phyloP scores from a whole-genome alignment of 2,113 vertebrate genomes.

The Indri indri region DNA sequence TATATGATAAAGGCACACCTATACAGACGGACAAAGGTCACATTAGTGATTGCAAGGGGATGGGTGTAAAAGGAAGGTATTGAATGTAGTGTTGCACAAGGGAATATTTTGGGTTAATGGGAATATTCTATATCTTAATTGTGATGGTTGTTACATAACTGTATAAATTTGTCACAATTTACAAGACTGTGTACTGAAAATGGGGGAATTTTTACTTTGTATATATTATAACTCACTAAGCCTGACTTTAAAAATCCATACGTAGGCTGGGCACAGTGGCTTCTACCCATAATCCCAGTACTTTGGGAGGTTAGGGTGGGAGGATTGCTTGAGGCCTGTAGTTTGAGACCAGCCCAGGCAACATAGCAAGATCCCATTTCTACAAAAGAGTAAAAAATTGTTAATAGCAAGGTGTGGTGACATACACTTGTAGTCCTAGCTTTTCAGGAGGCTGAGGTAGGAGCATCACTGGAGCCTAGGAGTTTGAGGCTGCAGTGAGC shows the following conservation, averaged over 20 bases:
- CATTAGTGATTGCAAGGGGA: not conserved
- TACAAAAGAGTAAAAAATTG: too few species aligned
- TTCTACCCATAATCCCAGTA: too few species aligned
- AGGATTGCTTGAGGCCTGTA: too few species aligned
- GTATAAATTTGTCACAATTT: not conserved
- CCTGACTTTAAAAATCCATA: not conserved
- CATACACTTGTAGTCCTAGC: too few species aligned
- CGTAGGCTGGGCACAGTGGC: too few species aligned
- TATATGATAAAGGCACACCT: not conserved
- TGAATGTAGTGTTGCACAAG: not conserved
- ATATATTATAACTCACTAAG: not conserved
- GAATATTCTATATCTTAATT: not conserved
- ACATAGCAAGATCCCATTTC: too few species aligned
- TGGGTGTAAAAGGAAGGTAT: not conserved
- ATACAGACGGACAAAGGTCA: not conserved
- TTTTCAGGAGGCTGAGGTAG: too few species aligned
- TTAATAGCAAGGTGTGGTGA: too few species aligned
- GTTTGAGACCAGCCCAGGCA: too few species aligned
- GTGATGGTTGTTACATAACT: not conserved
- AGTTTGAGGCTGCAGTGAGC: too few species aligned
- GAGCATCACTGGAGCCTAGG: too few species aligned
- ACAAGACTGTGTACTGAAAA: not conserved
- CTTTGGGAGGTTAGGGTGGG: too few species aligned
- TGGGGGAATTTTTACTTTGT: not conserved
- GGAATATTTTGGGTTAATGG: not conserved